Evolutionary conservation across 2,888 invertebrate species (phyloP).

Genomic region (Drosophila anomelani): DNA sequence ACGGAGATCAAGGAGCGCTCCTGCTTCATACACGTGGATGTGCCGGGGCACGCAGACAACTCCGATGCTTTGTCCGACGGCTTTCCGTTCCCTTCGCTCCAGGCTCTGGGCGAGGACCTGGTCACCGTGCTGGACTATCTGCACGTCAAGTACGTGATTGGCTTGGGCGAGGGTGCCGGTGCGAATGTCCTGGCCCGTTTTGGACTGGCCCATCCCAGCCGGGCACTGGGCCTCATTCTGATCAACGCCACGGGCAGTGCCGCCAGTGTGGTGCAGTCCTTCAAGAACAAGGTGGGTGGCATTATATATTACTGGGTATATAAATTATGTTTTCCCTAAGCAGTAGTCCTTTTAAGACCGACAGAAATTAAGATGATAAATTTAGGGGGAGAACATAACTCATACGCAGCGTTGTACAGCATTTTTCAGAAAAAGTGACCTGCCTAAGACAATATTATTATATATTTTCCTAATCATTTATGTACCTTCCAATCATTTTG

Average conservation of each 20-base stretch:
- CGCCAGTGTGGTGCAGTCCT: conserved; percentile 93
- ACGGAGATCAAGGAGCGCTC: conserved; percentile 93
- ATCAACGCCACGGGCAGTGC: conserved; percentile 95
- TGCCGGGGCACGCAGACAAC: conserved; percentile 94
- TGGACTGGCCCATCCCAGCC: conserved; percentile 91
- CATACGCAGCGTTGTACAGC: neutral
- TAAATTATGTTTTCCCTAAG: neutral
- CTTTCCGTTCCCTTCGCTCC: conserved; percentile 92
- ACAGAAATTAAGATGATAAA: neutral
- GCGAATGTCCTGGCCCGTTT: conserved; percentile 94
- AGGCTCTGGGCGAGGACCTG: conserved; percentile 92
- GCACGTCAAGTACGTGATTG: conserved; percentile 93
- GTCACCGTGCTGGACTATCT: conserved; percentile 92
- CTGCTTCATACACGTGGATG: conserved; percentile 94
- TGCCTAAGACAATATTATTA: neutral
- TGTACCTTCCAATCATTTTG: neutral
- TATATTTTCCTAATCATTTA: neutral
- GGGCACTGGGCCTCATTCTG: conserved; percentile 91
- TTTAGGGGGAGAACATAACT: neutral
- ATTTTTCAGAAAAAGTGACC: neutral
- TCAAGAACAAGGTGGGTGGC: conserved; percentile 89
- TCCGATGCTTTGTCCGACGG: conserved; percentile 90
- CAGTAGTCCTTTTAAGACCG: neutral
- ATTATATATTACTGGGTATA: conserved; percentile 1
- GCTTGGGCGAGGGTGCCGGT: conserved; percentile 94